Percentiles rank a stretch among this genome's conserved stretches.
These are phyloP conservation scores for Rhogogaster chlorosoma DNA, from an alignment of 2,888 invertebrate genomes.

Conservation along the genomic window DNA sequence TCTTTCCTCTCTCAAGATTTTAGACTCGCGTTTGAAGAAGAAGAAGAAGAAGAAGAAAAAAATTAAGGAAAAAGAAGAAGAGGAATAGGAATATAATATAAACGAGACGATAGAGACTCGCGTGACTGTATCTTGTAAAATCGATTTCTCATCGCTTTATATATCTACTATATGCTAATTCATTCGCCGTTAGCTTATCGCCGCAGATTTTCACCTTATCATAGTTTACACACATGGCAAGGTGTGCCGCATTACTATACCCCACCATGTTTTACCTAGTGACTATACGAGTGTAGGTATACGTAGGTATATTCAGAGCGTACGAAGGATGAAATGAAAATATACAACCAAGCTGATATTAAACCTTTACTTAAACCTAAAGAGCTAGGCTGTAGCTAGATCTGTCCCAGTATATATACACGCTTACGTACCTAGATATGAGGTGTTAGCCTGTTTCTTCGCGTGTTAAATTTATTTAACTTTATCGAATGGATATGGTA, in stretches of 20 bases:
- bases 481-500: slow-evolving; percentile 14
- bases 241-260: background rate
- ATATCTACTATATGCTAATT: background rate
- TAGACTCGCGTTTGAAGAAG: background rate
- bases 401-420: background rate
- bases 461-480: slow-evolving; percentile 34
- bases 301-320: slow-evolving; percentile 30
- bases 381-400: background rate
- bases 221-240: slow-evolving; percentile 11
- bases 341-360: slow-evolving; percentile 31
- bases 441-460: slow-evolving; percentile 2
- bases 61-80: too few species aligned
- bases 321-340: slow-evolving; percentile 35
- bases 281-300: slow-evolving; percentile 16
- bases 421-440: background rate
- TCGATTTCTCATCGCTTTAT: slow-evolving; percentile 5
- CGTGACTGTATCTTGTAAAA: background rate
- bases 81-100: too few species aligned
- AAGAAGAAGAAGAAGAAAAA: background rate
- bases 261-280: background rate
- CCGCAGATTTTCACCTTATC: background rate
- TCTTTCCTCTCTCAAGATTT: background rate
- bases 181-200: slow-evolving; percentile 22
- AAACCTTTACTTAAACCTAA: slow-evolving; percentile 30
- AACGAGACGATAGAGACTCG: background rate